Evolutionary conservation across 1,140 invertebrate genomes (phyloP).

Genomic region (Cydia splendana): DNA sequence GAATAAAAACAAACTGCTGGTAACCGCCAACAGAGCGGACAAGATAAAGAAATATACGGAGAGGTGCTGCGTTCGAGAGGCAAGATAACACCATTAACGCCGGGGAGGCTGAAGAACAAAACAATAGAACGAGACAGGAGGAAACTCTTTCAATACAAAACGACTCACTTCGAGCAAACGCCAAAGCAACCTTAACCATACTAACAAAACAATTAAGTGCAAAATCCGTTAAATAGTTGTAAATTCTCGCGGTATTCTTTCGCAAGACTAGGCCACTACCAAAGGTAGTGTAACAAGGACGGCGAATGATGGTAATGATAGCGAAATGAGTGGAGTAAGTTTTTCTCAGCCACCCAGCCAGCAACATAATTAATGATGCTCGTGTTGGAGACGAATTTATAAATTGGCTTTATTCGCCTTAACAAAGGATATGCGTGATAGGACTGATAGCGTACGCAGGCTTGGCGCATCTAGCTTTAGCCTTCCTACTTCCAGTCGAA

Average conservation of each 20-base stretch:
- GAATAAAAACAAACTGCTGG: conserved; percentile 57
- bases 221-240: conserved; percentile 33
- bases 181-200: conserved; percentile 39
- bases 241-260: conserved; percentile 3
- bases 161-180: conserved; percentile 27
- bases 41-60: conserved; percentile 79
- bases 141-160: conserved; percentile 41
- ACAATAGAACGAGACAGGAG: conserved; percentile 62
- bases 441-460: conserved; percentile 49
- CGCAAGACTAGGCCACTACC: conserved; percentile 35
- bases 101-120: conserved; percentile 65
- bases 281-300: conserved; percentile 58
- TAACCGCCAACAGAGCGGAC: conserved; percentile 70
- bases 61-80: conserved; percentile 75
- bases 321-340: conserved; percentile 76
- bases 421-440: conserved; percentile 73
- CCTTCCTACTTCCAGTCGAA: background rate
- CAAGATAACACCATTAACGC: conserved; percentile 78
- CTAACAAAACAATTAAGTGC: conserved; percentile 33
- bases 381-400: conserved; percentile 77
- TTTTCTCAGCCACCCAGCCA: conserved; percentile 79
- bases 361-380: conserved; percentile 79
- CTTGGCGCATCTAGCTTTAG: background rate
- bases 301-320: conserved; percentile 69
- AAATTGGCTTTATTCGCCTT: conserved; percentile 75